Evolutionary conservation across 2,797 vertebrate genomes (phyloP).

Genomic region (Enteromius treurensis): DNA sequence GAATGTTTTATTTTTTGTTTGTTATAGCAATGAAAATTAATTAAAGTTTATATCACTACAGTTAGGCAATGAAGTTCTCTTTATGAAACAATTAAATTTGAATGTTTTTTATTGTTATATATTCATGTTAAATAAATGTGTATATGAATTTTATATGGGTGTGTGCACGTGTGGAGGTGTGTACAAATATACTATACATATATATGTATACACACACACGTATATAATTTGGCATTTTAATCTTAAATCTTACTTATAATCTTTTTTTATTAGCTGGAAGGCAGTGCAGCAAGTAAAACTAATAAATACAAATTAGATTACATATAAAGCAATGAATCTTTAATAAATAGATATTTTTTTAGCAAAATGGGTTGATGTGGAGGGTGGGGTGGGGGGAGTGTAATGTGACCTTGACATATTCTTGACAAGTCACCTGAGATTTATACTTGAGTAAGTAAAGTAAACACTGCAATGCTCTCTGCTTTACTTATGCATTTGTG

Average conservation of each 20-base stretch:
- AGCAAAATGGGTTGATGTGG: too few relatives aligned
- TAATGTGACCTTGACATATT: not conserved
- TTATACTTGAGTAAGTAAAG: constrained; percentile 2
- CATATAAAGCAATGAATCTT: not conserved
- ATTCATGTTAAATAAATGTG: too few relatives aligned
- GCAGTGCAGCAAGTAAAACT: not conserved
- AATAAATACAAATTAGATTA: not conserved
- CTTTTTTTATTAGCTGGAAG: not conserved
- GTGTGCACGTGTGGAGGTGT: too few relatives aligned
- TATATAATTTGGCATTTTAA: not conserved
- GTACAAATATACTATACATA: too few relatives aligned
- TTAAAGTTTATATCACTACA: not conserved
- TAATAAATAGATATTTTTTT: not conserved
- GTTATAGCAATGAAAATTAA: not conserved
- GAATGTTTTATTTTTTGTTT: not conserved
- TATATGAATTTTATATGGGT: too few relatives aligned
- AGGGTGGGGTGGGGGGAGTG: not conserved
- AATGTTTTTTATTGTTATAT: too few relatives aligned
- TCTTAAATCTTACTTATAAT: too few relatives aligned
- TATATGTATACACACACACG: fast-evolving
- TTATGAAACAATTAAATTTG: not conserved
- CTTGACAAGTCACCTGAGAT: not conserved
- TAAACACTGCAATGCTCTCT: constrained; percentile 49
- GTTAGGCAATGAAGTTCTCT: not conserved
- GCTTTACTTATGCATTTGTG: constrained; percentile 28